Evolutionary conservation across 2,888 invertebrate species (phyloP).

Genomic region (Hoplodrina blanda): DNA sequence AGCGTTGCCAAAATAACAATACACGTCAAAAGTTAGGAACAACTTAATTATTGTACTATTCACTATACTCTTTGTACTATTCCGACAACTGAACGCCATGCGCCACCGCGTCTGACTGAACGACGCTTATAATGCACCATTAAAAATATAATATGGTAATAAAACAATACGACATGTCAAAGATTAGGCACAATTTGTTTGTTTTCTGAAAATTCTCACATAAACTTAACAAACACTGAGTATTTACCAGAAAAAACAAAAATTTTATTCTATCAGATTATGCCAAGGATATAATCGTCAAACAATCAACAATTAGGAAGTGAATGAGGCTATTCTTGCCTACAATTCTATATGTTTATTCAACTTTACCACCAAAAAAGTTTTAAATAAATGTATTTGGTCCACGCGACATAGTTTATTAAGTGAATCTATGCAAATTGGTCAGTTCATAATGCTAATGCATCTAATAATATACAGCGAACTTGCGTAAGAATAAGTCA

Average conservation of each 20-base stretch:
- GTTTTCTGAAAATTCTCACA: slow-evolving; percentile 36
- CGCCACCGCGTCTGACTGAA: too few species aligned
- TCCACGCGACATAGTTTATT: not conserved
- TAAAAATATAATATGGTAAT: slow-evolving; percentile 1
- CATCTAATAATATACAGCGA: slow-evolving; percentile 1
- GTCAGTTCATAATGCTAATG: slow-evolving; percentile 20
- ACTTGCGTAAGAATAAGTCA: slow-evolving; percentile 9
- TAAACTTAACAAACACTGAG: slow-evolving; percentile 6
- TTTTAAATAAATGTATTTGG: slow-evolving; percentile 16
- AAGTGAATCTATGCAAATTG: slow-evolving; percentile 5
- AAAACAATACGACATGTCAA: not conserved
- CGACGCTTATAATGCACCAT: slow-evolving; percentile 1
- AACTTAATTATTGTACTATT: not conserved
- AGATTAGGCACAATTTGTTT: not conserved
- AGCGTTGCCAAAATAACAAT: not conserved
- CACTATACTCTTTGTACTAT: too few species aligned
- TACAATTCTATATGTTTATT: not conserved
- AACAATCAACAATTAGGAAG: slow-evolving; percentile 45
- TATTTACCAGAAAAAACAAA: slow-evolving; percentile 7
- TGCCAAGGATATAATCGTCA: slow-evolving; percentile 39
- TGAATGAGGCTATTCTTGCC: not conserved
- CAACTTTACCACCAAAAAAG: not conserved
- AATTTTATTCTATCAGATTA: slow-evolving; percentile 46
- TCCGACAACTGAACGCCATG: too few species aligned
- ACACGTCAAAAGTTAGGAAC: not conserved